phyloP scores from a whole-genome alignment of 2,888 invertebrate species.

The Proisotoma minuta region DNA sequence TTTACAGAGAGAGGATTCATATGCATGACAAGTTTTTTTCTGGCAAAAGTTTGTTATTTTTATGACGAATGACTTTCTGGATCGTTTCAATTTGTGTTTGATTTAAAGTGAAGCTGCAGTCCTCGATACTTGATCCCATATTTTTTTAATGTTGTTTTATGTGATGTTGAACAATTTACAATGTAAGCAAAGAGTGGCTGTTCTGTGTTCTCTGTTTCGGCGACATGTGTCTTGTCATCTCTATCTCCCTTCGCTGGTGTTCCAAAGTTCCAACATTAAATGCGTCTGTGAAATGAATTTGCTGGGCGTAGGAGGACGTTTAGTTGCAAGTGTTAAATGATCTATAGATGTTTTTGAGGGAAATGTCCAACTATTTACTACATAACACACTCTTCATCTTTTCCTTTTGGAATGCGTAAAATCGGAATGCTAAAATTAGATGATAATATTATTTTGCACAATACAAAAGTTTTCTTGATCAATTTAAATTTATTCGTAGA shows the following conservation, averaged over 20 bases:
- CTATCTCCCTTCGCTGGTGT: neutral
- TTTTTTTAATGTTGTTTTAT: neutral
- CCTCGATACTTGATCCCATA: neutral
- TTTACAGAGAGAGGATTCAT: neutral
- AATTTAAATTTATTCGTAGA: too few relatives aligned
- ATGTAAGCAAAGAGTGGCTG: conserved; percentile 4
- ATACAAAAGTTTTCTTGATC: too few relatives aligned
- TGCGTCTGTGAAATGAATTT: neutral
- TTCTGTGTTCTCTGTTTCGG: conserved; percentile 5
- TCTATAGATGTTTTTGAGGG: neutral
- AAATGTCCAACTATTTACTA: too few relatives aligned
- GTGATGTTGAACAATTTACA: conserved; percentile 11
- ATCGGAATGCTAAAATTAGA: too few relatives aligned
- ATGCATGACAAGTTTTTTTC: neutral
- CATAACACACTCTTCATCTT: too few relatives aligned
- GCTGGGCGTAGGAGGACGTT: conserved; percentile 1
- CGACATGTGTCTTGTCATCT: conserved; percentile 16
- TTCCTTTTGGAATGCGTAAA: too few relatives aligned
- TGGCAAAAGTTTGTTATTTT: conserved; percentile 6
- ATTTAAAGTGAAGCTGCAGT: neutral
- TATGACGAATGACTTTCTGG: conserved; percentile 10
- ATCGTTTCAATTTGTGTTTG: too few relatives aligned
- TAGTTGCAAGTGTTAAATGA: neutral
- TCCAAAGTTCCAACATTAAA: neutral
- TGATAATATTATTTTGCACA: too few relatives aligned